Evolutionary conservation across 37 sponge, comb jelly and placozoan species (phyloP).

Genomic region (Halichondria panicea): DNA sequence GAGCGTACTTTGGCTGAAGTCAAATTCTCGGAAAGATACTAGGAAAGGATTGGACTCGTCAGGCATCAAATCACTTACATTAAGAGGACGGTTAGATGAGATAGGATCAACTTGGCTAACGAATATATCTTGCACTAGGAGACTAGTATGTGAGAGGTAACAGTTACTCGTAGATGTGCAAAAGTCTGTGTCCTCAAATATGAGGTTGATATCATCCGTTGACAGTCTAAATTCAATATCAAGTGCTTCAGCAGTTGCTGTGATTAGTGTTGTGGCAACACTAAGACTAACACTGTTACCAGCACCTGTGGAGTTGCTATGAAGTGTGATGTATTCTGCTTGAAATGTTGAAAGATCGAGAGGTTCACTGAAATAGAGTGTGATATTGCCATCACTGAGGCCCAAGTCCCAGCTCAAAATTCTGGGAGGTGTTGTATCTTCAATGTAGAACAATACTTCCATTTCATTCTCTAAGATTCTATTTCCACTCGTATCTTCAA

Average conservation of each 20-base stretch:
- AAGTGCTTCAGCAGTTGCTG: conserved; percentile 23
- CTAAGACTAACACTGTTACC: conserved; percentile 13
- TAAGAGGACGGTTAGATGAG: conserved; percentile 24
- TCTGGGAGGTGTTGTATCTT: conserved; percentile 66
- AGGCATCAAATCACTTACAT: conserved; percentile 21
- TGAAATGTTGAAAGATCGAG: conserved; percentile 15
- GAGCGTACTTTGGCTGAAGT: conserved; percentile 58
- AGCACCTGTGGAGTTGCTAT: neutral
- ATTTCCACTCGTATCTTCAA: conserved; percentile 63
- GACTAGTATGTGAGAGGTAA: conserved; percentile 27
- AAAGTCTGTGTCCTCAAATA: conserved; percentile 48
- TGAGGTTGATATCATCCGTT: conserved; percentile 47
- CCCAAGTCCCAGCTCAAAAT: conserved; percentile 55
- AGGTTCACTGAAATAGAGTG: conserved; percentile 79
- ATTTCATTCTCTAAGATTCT: conserved; percentile 14
- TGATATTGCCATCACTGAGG: conserved; percentile 39
- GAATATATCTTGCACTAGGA: conserved; percentile 52
- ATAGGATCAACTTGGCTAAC: conserved; percentile 44
- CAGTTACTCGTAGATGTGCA: conserved; percentile 65
- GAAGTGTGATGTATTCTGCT: conserved; percentile 50
- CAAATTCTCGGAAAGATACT: conserved; percentile 36
- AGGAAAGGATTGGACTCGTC: conserved; percentile 54
- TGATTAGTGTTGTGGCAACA: conserved; percentile 41
- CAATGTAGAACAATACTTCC: conserved; percentile 9
- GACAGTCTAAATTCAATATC: conserved; percentile 34